Evolutionary conservation across 2,113 vertebrate genomes (phyloP).

Genomic region (Dicaeum eximium): DNA sequence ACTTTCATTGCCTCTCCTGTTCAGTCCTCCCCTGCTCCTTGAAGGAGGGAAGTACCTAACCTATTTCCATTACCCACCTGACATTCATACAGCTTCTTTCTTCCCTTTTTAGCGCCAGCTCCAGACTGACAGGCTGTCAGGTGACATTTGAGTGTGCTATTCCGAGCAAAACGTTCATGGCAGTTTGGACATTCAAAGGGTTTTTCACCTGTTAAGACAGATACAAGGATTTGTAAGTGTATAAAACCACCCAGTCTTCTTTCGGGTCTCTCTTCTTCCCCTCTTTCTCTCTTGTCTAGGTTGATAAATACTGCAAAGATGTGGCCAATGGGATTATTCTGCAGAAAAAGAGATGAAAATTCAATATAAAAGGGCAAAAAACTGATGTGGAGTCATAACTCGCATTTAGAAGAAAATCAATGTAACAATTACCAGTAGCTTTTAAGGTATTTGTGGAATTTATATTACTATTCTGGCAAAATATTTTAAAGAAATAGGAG

Average conservation of each 20-base stretch:
- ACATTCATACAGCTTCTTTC: constrained; percentile 97
- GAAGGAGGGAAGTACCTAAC: background rate
- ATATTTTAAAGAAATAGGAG: background rate
- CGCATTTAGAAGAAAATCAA: background rate
- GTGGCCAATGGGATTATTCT: background rate
- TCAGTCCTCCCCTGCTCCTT: background rate
- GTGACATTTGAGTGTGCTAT: constrained; percentile 97
- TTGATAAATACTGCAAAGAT: background rate
- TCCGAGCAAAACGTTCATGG: constrained; percentile 93
- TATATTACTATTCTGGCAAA: background rate
- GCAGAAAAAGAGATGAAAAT: background rate
- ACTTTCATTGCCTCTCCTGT: background rate
- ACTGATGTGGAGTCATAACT: background rate
- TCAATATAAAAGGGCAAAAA: background rate
- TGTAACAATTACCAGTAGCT: background rate
- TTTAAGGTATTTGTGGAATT: background rate
- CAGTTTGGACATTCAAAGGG: constrained; percentile 98
- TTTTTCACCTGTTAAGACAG: constrained; percentile 87
- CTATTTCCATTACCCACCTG: constrained; percentile 81
- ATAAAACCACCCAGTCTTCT: background rate
- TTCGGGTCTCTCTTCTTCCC: background rate
- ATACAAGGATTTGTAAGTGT: background rate
- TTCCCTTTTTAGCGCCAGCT: constrained; percentile 94
- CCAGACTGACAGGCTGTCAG: constrained; percentile 95
- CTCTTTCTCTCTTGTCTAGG: background rate